Evolutionary conservation across 2,888 invertebrate species (phyloP).

Genomic region (Cantharis flavilabris): DNA sequence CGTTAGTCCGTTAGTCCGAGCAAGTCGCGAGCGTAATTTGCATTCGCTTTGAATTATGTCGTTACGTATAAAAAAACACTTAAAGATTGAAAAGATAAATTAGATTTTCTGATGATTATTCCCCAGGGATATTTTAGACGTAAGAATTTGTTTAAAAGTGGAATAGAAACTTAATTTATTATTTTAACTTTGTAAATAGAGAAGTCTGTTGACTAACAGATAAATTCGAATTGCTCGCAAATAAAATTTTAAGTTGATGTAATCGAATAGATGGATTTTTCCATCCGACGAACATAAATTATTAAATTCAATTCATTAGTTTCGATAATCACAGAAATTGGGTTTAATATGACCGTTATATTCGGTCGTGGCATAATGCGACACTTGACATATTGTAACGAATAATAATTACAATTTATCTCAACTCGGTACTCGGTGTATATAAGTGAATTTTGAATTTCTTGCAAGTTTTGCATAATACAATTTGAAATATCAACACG

Average conservation of each 20-base stretch:
- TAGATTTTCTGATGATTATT: neutral
- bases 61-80: neutral
- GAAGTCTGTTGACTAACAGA: neutral
- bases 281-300: neutral
- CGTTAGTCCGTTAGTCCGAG: neutral
- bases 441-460: neutral
- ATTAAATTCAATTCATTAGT: neutral
- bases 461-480: neutral
- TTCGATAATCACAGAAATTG: slow-evolving; percentile 14
- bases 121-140: neutral
- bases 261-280: neutral
- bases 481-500: slow-evolving; percentile 13
- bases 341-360: slow-evolving; percentile 21
- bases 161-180: neutral
- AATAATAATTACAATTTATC: slow-evolving; percentile 18
- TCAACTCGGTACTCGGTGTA: neutral
- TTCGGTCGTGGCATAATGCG: slow-evolving; percentile 12
- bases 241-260: neutral
- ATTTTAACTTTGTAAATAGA: neutral
- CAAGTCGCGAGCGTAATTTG: neutral
- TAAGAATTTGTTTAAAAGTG: neutral
- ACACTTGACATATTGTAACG: slow-evolving; percentile 23
- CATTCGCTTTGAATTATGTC: neutral
- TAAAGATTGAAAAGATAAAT: neutral
- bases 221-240: neutral